These are phyloP conservation scores for Halyomorpha halys DNA, from an alignment of 1,140 invertebrate genomes.

Conservation along the genomic window DNA sequence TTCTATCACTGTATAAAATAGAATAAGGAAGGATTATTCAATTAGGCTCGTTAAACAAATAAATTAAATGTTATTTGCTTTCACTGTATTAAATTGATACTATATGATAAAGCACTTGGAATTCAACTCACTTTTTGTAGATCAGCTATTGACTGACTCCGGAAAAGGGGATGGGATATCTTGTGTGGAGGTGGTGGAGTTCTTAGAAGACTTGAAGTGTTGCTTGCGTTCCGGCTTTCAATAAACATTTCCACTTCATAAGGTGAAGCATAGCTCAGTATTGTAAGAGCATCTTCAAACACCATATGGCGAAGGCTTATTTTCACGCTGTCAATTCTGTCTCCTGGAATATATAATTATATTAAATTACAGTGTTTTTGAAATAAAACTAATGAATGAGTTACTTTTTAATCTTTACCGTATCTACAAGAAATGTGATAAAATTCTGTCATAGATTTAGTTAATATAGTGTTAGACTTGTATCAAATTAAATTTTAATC, in stretches of 20 bases:
- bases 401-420: slow-evolving; percentile 16
- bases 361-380: neutral
- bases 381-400: no score
- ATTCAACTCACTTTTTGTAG: slow-evolving; percentile 41
- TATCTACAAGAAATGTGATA: no score
- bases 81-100: no score
- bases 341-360: slow-evolving; percentile 50
- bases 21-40: no score
- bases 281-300: slow-evolving; percentile 78
- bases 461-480: no score
- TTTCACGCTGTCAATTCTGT: slow-evolving; percentile 72
- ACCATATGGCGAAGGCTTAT: slow-evolving; percentile 81
- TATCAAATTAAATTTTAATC: no score
- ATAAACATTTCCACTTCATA: slow-evolving; percentile 69
- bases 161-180: slow-evolving; percentile 54
- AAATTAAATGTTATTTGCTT: no score
- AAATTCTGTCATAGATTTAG: no score
- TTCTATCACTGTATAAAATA: no score
- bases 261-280: slow-evolving; percentile 83
- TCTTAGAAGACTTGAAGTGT: slow-evolving; percentile 40
- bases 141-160: slow-evolving; percentile 56
- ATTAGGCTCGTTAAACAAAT: no score
- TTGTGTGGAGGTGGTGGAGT: slow-evolving; percentile 38
- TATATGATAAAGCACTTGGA: no score
- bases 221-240: slow-evolving; percentile 43